phyloP scores from a whole-genome alignment of 2,888 invertebrate genomes.

The Bruchidius siliquastri region DNA sequence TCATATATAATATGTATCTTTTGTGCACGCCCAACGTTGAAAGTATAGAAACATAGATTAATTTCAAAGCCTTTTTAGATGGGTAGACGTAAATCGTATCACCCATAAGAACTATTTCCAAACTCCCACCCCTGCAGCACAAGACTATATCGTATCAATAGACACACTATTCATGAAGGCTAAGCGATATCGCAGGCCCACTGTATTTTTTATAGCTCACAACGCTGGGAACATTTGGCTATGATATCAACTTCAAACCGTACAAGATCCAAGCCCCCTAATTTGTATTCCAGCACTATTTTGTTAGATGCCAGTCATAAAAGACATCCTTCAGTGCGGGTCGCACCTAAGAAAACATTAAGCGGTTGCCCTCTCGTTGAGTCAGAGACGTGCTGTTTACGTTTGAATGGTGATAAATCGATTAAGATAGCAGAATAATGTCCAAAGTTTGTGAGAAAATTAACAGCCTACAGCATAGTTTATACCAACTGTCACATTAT shows the following conservation, averaged over 20 bases:
- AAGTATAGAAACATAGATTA: too few relatives aligned
- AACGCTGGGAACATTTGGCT: background rate
- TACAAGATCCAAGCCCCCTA: slow-evolving; percentile 8
- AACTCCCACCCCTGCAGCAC: background rate
- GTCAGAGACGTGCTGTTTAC: background rate
- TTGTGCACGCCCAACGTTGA: too few relatives aligned
- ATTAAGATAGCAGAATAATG: too few relatives aligned
- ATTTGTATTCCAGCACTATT: slow-evolving; percentile 18
- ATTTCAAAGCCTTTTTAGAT: too few relatives aligned
- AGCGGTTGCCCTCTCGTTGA: background rate
- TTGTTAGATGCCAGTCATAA: slow-evolving; percentile 23
- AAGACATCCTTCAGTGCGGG: slow-evolving; percentile 22
- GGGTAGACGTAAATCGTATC: background rate
- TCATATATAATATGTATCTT: too few relatives aligned
- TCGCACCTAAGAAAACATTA: slow-evolving; percentile 25
- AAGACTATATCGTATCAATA: background rate
- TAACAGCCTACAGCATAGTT: too few relatives aligned
- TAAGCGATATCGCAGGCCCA: background rate
- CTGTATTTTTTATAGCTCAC: background rate
- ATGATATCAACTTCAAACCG: background rate
- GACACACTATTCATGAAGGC: background rate
- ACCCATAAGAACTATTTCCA: background rate
- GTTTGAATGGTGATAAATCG: too few relatives aligned
- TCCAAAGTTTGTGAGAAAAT: too few relatives aligned
- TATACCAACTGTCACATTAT: too few relatives aligned